Percentiles rank a stretch among this genome's conserved stretches.
These are phyloP conservation scores for Formicarius rufipectus DNA, from an alignment of 2,113 vertebrate genomes.

Conservation along the genomic window DNA sequence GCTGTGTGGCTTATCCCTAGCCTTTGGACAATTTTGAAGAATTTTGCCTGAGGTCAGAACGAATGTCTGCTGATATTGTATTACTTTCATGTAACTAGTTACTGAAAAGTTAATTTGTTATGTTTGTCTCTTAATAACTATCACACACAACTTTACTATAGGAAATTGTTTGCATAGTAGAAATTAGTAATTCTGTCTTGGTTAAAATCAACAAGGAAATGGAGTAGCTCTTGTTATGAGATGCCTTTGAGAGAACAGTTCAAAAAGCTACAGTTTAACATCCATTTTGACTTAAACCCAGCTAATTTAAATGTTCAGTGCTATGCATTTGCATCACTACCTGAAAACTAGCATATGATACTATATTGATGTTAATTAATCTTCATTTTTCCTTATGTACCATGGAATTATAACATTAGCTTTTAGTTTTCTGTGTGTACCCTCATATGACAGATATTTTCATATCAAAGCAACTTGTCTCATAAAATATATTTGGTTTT, in stretches of 20 bases:
- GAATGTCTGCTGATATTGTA: background rate
- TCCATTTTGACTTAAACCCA: background rate
- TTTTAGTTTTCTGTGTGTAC: background rate
- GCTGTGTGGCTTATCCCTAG: background rate
- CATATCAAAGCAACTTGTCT: background rate
- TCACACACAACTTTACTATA: background rate
- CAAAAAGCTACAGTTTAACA: background rate
- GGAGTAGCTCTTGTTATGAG: background rate
- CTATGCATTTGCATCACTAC: background rate
- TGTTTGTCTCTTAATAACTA: background rate
- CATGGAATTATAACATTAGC: background rate
- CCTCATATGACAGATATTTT: background rate
- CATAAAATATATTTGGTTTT: background rate
- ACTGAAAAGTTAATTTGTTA: background rate
- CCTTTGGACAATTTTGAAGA: background rate
- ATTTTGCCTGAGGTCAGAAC: background rate
- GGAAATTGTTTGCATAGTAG: background rate
- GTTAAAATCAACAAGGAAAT: background rate
- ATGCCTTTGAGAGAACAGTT: background rate
- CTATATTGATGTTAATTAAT: background rate
- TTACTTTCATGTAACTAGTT: background rate
- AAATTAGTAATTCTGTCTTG: background rate
- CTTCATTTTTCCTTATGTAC: background rate
- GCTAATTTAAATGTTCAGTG: background rate
- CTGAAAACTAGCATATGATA: background rate